Evolutionary conservation across 1,140 invertebrate species (phyloP).

Genomic region (Gonatopus flavifemur): DNA sequence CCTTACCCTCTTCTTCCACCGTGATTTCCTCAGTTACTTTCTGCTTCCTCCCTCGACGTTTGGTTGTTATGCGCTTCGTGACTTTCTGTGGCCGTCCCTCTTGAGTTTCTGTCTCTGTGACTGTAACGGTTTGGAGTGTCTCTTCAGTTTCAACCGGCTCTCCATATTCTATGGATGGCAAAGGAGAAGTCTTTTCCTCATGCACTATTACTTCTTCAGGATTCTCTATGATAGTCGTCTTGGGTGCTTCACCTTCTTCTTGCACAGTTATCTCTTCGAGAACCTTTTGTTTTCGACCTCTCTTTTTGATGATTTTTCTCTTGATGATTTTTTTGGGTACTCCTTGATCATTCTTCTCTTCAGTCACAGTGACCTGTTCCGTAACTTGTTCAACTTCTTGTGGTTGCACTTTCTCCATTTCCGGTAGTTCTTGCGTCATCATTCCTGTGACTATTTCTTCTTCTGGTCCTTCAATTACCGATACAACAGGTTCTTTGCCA

Average conservation of each 20-base stretch:
- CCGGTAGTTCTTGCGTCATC: neutral
- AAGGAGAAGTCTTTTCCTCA: conserved; percentile 9
- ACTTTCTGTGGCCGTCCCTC: conserved; percentile 28
- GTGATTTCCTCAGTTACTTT: conserved; percentile 57
- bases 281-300: conserved; percentile 21
- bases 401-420: neutral
- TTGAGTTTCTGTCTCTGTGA: conserved; percentile 20
- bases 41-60: conserved; percentile 35
- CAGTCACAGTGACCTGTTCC: conserved; percentile 37
- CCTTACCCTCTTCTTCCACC: conserved; percentile 37
- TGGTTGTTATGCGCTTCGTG: conserved; percentile 39
- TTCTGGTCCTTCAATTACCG: conserved; percentile 13
- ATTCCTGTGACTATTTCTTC: conserved; percentile 22
- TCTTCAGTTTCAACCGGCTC: conserved; percentile 18
- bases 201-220: conserved; percentile 37
- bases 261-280: conserved; percentile 15
- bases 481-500: conserved; percentile 25
- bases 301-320: conserved; percentile 17
- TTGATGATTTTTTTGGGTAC: conserved; percentile 42
- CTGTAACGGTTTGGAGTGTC: conserved; percentile 19
- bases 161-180: conserved; percentile 26
- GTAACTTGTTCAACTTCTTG: conserved; percentile 35
- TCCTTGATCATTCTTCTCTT: conserved; percentile 45
- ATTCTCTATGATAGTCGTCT: conserved; percentile 23
- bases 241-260: conserved; percentile 12